Conservation (phyloP, 2,113 vertebrate species). For the Corythoichthys haematopterus region DNA sequence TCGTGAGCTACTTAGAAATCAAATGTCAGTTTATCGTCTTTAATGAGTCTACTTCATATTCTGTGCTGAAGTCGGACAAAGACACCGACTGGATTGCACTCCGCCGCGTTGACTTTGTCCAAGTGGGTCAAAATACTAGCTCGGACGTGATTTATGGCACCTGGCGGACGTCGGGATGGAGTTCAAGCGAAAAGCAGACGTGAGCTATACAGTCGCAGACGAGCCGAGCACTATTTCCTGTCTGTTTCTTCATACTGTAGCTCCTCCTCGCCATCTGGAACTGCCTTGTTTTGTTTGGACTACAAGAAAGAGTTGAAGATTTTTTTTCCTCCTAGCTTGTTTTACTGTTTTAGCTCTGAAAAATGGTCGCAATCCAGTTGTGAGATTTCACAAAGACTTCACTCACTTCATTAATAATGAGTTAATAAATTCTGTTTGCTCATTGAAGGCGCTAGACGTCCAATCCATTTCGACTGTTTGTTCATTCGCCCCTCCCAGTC, state of each 20-base stretch:
- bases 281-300: conserved; percentile 5
- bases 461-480: too few species aligned
- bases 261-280: conserved; percentile 1
- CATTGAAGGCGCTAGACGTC: too few species aligned
- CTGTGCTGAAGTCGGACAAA: too few species aligned
- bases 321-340: background rate
- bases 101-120: background rate
- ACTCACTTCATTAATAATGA: background rate
- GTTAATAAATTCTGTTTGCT: background rate
- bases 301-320: background rate
- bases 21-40: too few species aligned
- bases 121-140: background rate
- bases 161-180: background rate
- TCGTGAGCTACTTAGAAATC: too few species aligned
- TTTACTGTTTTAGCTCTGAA: background rate
- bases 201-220: background rate
- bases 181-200: background rate
- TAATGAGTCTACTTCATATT: too few species aligned
- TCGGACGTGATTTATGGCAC: background rate
- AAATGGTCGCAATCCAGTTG: background rate
- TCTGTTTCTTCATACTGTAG: background rate
- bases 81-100: too few species aligned
- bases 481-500: too few species aligned
- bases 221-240: background rate
- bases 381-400: background rate